Evolutionary conservation across 2,113 vertebrate genomes (phyloP).

Genomic region (Puma concolor): DNA sequence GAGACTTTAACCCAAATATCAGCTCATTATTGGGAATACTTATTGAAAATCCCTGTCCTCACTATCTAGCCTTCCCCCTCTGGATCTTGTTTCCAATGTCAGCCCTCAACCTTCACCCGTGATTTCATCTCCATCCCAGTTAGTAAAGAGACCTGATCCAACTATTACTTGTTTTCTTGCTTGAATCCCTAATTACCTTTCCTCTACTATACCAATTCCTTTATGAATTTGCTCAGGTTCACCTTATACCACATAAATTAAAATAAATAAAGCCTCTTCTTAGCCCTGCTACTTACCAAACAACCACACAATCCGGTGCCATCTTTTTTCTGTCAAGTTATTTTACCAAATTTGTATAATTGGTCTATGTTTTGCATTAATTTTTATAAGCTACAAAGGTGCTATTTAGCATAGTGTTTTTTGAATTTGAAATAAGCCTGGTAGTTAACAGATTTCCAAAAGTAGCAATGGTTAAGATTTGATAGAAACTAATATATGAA

Average conservation of each 20-base stretch:
- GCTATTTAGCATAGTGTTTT: neutral
- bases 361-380: conserved; percentile 19
- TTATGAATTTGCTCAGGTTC: neutral
- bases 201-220: neutral
- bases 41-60: neutral
- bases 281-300: neutral
- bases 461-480: conserved; percentile 11
- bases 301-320: neutral
- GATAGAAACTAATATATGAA: neutral
- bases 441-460: neutral
- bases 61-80: neutral
- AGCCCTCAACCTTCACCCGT: neutral
- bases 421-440: conserved; percentile 41
- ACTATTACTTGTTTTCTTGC: neutral
- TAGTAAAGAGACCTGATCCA: conserved; percentile 7
- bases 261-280: conserved; percentile 12
- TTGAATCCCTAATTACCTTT: neutral
- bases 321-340: neutral
- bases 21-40: neutral
- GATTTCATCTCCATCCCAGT: neutral
- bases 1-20: neutral
- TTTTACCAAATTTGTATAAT: conserved; percentile 33
- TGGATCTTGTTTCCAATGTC: neutral
- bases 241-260: neutral
- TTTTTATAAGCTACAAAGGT: neutral